Evolutionary conservation across 2,797 vertebrate genomes (phyloP).

Genomic region (Hydrolagus colliei): DNA sequence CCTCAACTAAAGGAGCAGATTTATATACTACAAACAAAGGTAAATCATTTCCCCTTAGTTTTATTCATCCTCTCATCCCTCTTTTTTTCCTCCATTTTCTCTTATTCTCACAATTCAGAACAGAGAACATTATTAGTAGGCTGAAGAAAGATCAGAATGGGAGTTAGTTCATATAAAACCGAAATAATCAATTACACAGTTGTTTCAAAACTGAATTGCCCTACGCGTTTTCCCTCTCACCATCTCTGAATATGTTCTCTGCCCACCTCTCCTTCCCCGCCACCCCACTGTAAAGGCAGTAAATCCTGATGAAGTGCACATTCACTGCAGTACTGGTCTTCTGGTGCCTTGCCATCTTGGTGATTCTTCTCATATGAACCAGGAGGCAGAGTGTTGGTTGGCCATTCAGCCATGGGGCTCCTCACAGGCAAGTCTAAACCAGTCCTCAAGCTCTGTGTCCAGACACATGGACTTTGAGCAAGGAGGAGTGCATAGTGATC

Average conservation of each 20-base stretch:
- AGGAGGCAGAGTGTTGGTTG: neutral
- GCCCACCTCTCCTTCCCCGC: no score
- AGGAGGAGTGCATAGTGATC: neutral
- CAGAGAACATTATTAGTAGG: neutral
- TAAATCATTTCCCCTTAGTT: constrained; percentile 38
- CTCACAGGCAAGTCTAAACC: neutral
- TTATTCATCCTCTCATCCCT: neutral
- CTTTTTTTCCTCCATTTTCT: neutral
- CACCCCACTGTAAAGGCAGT: no score
- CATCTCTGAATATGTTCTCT: no score
- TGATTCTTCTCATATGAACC: neutral
- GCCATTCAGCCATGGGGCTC: neutral
- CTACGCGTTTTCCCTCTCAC: no score
- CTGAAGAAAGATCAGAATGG: no score
- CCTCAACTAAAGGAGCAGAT: constrained; percentile 70
- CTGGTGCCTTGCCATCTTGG: no score
- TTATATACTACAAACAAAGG: constrained; percentile 79
- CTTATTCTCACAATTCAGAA: neutral
- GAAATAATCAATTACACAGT: no score
- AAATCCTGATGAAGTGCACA: no score
- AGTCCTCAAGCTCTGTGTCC: neutral
- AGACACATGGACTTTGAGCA: neutral
- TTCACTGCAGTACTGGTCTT: no score
- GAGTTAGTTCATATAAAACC: no score
- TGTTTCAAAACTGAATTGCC: no score